A percentile compares a stretch with the other conserved stretches of the same genome.
Conservation (phyloP, 2,113 vertebrate genomes). For the Cyprinodon tularosa region DNA sequence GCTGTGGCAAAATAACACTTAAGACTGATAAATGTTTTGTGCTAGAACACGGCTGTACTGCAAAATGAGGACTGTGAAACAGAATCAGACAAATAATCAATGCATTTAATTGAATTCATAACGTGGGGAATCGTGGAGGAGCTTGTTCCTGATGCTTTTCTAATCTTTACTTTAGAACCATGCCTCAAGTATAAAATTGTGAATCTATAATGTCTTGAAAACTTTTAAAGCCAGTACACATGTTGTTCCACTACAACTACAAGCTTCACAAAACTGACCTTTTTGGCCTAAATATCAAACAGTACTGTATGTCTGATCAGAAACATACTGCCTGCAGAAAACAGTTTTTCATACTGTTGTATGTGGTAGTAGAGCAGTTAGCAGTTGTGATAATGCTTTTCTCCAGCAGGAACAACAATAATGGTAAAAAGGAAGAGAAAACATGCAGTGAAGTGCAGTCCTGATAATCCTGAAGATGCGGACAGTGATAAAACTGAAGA, state of each 20-base stretch:
- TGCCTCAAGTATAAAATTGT: too few relatives aligned
- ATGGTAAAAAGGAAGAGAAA: too few relatives aligned
- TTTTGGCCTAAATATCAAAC: not conserved
- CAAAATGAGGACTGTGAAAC: not conserved
- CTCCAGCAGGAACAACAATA: too few relatives aligned
- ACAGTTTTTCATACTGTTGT: not conserved
- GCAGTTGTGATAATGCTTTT: too few relatives aligned
- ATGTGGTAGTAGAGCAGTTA: not conserved
- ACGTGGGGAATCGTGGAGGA: too few relatives aligned
- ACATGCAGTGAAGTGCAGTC: too few relatives aligned
- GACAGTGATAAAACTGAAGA: not conserved
- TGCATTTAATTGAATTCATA: not conserved
- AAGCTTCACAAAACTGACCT: not conserved
- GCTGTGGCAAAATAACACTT: slow-evolving; percentile 60
- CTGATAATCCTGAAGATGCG: not conserved
- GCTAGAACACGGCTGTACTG: not conserved
- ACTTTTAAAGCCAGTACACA: too few relatives aligned
- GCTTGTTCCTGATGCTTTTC: too few relatives aligned
- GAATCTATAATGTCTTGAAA: too few relatives aligned
- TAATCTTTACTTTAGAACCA: not conserved
- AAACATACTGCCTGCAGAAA: not conserved
- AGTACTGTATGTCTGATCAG: not conserved
- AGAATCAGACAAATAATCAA: slow-evolving; percentile 5
- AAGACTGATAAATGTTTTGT: slow-evolving; percentile 56
- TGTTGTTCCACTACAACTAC: not conserved